Evolutionary conservation across 2,797 vertebrate species (phyloP).

Genomic region (Synanceia verrucosa): DNA sequence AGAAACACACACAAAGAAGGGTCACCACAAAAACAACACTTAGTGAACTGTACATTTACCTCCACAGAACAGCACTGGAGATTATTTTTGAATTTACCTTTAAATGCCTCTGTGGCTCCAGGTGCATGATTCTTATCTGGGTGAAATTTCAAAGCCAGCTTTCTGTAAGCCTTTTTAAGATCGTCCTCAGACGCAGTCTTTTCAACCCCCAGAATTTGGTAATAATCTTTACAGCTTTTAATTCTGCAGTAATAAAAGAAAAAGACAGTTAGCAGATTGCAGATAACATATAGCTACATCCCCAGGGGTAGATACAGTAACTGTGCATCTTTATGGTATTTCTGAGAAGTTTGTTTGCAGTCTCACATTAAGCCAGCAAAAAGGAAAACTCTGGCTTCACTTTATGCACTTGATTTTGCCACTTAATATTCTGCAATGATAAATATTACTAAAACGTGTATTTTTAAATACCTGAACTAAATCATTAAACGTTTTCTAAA

Average conservation of each 20-base stretch:
- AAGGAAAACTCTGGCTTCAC: background rate
- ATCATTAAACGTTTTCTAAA: no score
- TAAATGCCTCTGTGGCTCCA: constrained; percentile 97
- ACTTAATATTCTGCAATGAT: background rate
- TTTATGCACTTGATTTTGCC: background rate
- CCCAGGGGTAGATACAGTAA: no score
- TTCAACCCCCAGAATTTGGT: constrained; percentile 93
- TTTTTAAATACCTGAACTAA: background rate
- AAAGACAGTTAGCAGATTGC: background rate
- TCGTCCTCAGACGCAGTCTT: constrained; percentile 95
- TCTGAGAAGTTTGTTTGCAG: background rate
- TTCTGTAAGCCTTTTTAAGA: constrained; percentile 96
- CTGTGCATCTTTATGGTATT: background rate
- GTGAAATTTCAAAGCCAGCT: constrained; percentile 96
- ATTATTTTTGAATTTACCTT: constrained; percentile 82
- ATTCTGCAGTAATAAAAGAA: constrained; percentile 81
- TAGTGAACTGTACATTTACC: background rate
- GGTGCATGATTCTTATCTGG: constrained; percentile 97
- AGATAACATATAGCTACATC: background rate
- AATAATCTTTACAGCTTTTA: constrained; percentile 98
- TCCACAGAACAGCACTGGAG: background rate
- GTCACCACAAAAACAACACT: background rate
- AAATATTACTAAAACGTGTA: background rate
- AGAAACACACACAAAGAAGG: background rate
- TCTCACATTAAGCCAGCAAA: background rate